Base-by-base conservation (phyloP, 2,113 vertebrate species). In the Hassar affinis region DNA sequence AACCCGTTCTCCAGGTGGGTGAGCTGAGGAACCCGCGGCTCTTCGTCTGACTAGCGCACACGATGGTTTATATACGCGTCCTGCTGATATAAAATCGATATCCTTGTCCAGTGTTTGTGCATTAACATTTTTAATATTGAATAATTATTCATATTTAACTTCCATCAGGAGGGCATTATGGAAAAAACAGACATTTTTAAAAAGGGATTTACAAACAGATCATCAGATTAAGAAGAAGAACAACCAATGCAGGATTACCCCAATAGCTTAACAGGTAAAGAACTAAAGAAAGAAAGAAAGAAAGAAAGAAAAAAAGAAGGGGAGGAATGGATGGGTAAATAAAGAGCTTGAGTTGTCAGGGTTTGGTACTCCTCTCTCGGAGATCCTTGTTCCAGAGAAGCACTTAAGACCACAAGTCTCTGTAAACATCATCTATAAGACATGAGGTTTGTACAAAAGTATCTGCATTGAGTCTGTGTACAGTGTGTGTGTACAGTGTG, bases 331-430 rank as follows among this genome's bases (percentile, higher is more conserved):
- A 85, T 45, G n/a, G 78, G 47, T 38, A n/a, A 86, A 77, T 79
- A 42, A 84, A 81, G 5, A 62, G 56, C 25, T 54, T 38, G 42
- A 47, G 72, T 90, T 86, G 90, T 89, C 91, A 90, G 89, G 88
- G 92, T 89, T 92, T 90, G 91, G 91, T 90, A 90, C 88, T 89
- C n/a, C 88, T 89, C 22, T 86, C 81, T 81, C 38, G 81, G 56
- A 83, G 72, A 51, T 57, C 68, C 76, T 35, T 84, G 74, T 71
- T 72, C 89, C 87, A 8, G 86, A 87, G 90, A 90, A 91, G 91
- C 91, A 94, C 90, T 91, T 92, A 93, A 92, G 91, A 93, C 88
- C 88, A 89, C 89, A 87, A 88, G 90, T 91, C 90, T 93, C 90
- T 94, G 94, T 94, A 94, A 93, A 94, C 93, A 54, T 90, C 88